Percentiles rank a stretch among this genome's conserved stretches.
Evolutionary conservation across 2,797 vertebrate genomes (phyloP).

Genomic region (Schizopygopsis malacanthus): DNA sequence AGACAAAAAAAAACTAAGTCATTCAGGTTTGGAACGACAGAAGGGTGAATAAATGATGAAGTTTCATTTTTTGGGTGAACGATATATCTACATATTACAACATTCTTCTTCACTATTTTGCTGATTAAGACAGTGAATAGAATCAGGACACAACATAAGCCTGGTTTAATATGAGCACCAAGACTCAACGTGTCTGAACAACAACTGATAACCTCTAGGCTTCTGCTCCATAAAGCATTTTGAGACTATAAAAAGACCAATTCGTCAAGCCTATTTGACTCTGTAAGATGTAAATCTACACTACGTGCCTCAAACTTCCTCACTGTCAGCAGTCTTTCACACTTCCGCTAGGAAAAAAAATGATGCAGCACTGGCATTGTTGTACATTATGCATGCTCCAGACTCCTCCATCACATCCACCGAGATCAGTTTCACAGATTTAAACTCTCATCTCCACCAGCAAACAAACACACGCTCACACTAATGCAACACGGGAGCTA

Average conservation of each 20-base stretch:
- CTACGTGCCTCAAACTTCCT: conserved; percentile 11
- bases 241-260: conserved; percentile 6
- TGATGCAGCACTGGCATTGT: conserved; percentile 25
- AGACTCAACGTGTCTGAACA: conserved; percentile 9
- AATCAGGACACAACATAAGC: background rate
- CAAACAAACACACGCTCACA: conserved; percentile 29
- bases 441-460: conserved; percentile 17
- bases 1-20: background rate
- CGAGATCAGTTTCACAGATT: conserved; percentile 46
- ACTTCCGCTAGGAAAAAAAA: conserved; percentile 19
- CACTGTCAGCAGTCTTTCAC: conserved; percentile 23
- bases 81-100: too few relatives aligned
- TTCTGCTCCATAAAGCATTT: conserved; percentile 7
- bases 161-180: background rate
- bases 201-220: background rate
- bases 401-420: conserved; percentile 22
- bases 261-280: conserved; percentile 25
- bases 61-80: background rate
- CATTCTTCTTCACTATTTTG: background rate
- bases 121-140: background rate
- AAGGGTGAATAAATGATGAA: background rate
- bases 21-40: background rate
- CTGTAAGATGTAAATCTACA: conserved; percentile 36
- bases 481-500: conserved; percentile 32
- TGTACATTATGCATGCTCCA: conserved; percentile 43